Evolutionary conservation across 2,888 invertebrate species (phyloP), one percentile per base, ranked within the genome.

Genomic region (Caenorhabditis virilis): DNA sequence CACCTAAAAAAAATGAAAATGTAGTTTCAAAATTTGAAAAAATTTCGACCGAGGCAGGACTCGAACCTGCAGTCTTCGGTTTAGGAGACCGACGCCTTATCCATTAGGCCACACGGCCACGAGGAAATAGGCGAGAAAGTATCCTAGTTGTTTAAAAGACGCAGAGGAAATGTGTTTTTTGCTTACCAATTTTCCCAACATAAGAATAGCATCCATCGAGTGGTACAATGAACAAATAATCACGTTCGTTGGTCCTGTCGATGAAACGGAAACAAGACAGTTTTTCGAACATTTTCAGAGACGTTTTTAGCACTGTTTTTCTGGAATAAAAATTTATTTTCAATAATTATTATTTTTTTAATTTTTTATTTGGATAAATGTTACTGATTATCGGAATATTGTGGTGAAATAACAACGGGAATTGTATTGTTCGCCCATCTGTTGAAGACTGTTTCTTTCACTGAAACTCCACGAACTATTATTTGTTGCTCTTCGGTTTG

Each of bases 21-120:
- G n/a, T n/a, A n/a, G n/a, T n/a, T n/a, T n/a, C n/a, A n/a, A n/a
- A n/a, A n/a, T n/a, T n/a, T n/a, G n/a, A 61, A 62, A 62, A 62
- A 26, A 43, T 47, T 63, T 52, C 56, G 59, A 59, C 59, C 60
- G 60, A 55, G 63, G 62, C 71, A 65, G 76, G 74, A 74, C 74
- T 76, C 74, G 76, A 76, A 75, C 77, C 73, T 70, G 65, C 72
- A 74, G 61, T 75, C 72, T 77, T 77, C 73, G 76, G 78, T 78
- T 78, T 77, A 77, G 76, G 77, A 78, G 77, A 76, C 76, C 74
- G 74, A 77, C 76, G 77, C 77, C 77, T 77, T 78, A 78, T 78
- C 78, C 77, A 77, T 77, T 78, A 67, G 70, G 67, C 66, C 63
- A 71, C 63, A 70, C 59, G 67, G 63, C 59, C 57, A 60, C 55